Base-by-base conservation (phyloP, 2,888 invertebrate species). In the Laspeyria flexula region DNA sequence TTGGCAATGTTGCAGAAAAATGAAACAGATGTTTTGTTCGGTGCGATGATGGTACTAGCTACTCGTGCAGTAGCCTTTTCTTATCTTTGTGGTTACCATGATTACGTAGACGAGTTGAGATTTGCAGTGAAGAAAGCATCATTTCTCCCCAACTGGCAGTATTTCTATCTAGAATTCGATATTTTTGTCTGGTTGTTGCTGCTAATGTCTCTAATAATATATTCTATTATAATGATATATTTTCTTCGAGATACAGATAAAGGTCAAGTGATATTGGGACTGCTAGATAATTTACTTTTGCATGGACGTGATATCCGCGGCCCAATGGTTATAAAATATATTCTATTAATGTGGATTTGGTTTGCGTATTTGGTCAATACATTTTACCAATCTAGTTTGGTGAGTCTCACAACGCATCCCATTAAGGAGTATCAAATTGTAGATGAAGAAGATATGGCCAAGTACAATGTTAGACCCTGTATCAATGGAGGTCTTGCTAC, bases 91-190 rank as follows among this genome's bases (percentile, higher is more conserved):
- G 69, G 70, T 1, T 75, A 85, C 42, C 46, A 71, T 1, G 65
- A 75, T 1, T 73, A 60, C 18, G 50, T 49, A 0, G 83, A 86
- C n/a, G 70, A 75, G 11, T 25, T 83, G 1, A 62, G 59, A 1
- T 56, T 77, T 34, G 45, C 71, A 11, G 83, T 85, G 0, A 69
- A 73, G 35, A 72, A 48, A 53, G 73, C 84, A 3, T 48, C 55
- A 0, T 10, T 37, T 0, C 50, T 76, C 0, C 56, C 72, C 0
- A 12, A 25, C 10, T 81, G 75, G 75, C 77, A 75, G 50, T 75
- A 70, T 31, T 40, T 75, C n/a, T 78, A 75, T 47, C 50, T 73
- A 12, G 83, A 74, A 55, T 85, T 86, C 30, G 43, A 69, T 0
- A 1, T 35, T 1, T 11, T 43, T 0, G 75, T 83, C 5, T 85